Percentiles rank a stretch among this genome's conserved stretches.
Evolutionary conservation across 2,888 invertebrate genomes (phyloP).

Genomic region (Reticulitermes lucifugus): DNA sequence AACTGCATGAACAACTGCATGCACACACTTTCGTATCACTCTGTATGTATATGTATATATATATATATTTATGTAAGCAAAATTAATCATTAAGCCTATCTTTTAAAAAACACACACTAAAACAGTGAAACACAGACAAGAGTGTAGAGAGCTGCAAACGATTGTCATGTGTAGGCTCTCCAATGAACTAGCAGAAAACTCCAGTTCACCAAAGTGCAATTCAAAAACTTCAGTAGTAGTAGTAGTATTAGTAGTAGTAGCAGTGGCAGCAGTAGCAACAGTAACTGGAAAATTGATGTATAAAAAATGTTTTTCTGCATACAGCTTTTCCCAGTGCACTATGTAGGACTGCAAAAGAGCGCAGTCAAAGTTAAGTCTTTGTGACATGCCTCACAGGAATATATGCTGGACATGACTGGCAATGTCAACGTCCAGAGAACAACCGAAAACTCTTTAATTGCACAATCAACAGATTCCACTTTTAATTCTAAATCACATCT

Average conservation of each 20-base stretch:
- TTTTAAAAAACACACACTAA: constrained; percentile 48
- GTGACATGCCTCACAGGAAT: not conserved
- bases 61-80: constrained; percentile 42
- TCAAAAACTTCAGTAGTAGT: constrained; percentile 20
- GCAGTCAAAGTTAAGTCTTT: not conserved
- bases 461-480: constrained; percentile 31
- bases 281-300: constrained; percentile 27
- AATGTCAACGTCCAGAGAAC: constrained; percentile 8
- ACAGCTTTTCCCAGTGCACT: constrained; percentile 3
- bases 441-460: constrained; percentile 37
- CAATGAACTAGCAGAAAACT: constrained; percentile 43
- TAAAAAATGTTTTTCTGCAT: not conserved
- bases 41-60: constrained; percentile 45
- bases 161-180: constrained; percentile 48
- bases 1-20: constrained; percentile 50
- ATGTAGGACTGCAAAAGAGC: not conserved
- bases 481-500: constrained; percentile 40
- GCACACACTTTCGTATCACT: constrained; percentile 46
- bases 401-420: not conserved
- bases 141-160: constrained; percentile 47
- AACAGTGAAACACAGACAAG: constrained; percentile 39
- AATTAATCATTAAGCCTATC: constrained; percentile 44
- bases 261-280: not conserved
- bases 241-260: no score
- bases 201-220: constrained; percentile 36